Evolutionary conservation across 2,888 invertebrate genomes (phyloP), one percentile per base, ranked within the genome.

Genomic region (Onthophagus sagittarius): DNA sequence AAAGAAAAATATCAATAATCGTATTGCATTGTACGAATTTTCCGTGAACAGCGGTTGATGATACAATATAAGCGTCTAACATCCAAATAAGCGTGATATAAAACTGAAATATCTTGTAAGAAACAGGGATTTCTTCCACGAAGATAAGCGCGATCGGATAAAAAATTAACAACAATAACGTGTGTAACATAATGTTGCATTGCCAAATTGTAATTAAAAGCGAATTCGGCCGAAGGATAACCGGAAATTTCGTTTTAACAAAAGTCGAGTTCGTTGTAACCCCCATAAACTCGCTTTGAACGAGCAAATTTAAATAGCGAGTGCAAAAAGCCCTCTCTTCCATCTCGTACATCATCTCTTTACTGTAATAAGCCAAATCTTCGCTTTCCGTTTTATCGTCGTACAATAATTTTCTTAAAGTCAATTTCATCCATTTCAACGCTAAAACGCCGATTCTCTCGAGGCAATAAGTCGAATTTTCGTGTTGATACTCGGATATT

Each of bases 151-250:
- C 76, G 71, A 76, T 77, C 6, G 79, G 79, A 65, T 77, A 79
- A 14, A 77, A 33, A 15, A 76, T 14, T 0, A 74, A 70, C 32
- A 76, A 75, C 3, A 69, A n/a, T 2, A 77, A 15, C 0, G 72
- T 63, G 0, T 74, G 39, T 6, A 77, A 9, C 11, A 75, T 15
- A 3, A 79, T 72, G 3, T 75, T 11, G 1, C n/a, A 69, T 15
- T 77, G 69, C 81, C 80, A 81, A 5, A 77, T 62, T 9, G 63
- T 62, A 6, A 79, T 69, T 23, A 81, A 71, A 9, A 79, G 74
- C 2, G 80, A 79, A 33, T 79, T 74, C 2, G 78, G 78, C 69
- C 79, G 77, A 23, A 81, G 73, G n/a, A 81, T 77, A 64, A 78
- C 77, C 5, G 80, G 81, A 63, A 76, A 81, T 5, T 70, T 77